Conservation (phyloP, 2,888 invertebrate genomes). For the Lasioglossum marginatum region DNA sequence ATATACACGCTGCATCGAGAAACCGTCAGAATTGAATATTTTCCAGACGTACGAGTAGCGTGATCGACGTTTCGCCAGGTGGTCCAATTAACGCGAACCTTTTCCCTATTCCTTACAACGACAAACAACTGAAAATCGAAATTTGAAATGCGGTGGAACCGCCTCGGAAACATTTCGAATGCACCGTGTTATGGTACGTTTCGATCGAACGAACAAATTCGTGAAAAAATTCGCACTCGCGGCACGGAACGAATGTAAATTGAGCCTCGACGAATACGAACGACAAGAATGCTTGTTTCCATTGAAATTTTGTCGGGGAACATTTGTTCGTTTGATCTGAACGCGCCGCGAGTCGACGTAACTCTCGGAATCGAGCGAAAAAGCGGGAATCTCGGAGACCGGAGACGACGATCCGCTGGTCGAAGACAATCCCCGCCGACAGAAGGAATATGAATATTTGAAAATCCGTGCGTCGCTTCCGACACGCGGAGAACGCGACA, state of each 20-base stretch:
- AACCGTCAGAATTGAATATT: neutral
- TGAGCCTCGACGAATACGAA: neutral
- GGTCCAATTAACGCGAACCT: neutral
- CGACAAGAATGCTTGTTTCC: neutral
- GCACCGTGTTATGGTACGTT: neutral
- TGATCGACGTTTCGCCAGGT: neutral
- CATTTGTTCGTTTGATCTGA: neutral
- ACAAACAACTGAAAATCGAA: neutral
- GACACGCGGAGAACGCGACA: neutral
- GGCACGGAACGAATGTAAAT: neutral
- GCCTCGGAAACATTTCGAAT: neutral
- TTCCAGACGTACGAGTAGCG: neutral
- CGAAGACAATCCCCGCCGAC: slow-evolving; percentile 26
- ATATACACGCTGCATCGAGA: neutral
- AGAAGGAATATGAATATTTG: slow-evolving; percentile 30
- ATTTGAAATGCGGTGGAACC: neutral
- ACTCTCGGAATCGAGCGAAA: neutral
- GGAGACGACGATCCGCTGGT: slow-evolving; percentile 3
- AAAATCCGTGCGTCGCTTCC: slow-evolving; percentile 3
- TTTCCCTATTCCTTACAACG: neutral
- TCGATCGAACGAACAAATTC: neutral
- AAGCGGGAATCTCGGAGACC: neutral
- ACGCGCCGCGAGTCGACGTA: neutral
- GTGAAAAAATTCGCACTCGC: neutral
- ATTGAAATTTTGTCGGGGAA: neutral